phyloP scores from a whole-genome alignment of 2,797 vertebrate species.

The Sparidentex hasta region DNA sequence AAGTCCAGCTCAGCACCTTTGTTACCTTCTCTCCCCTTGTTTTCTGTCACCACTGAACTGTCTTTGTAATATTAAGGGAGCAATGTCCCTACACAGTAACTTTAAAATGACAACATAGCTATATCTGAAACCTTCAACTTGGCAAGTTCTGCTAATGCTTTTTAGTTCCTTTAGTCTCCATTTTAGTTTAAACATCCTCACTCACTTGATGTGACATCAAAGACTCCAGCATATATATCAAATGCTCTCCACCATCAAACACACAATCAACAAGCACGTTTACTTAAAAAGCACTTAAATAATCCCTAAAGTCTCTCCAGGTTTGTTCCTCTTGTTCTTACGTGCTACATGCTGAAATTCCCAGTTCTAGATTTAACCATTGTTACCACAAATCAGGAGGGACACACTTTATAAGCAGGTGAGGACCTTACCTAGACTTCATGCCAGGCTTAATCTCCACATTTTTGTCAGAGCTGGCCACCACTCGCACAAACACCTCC shows the following conservation, averaged over 20 bases:
- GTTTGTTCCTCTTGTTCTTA: background rate
- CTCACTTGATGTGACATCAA: background rate
- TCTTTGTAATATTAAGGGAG: background rate
- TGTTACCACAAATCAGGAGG: background rate
- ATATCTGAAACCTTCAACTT: background rate
- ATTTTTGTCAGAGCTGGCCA: constrained; percentile 98
- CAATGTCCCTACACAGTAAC: background rate
- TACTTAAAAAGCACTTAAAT: background rate
- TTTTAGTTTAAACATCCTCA: background rate
- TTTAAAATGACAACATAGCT: background rate
- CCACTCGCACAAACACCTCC: constrained; percentile 98
- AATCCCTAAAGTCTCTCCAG: background rate
- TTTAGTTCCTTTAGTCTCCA: background rate
- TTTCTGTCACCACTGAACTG: background rate
- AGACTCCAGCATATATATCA: background rate
- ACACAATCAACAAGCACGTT: background rate
- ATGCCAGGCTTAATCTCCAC: constrained; percentile 99
- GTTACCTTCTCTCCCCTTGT: background rate
- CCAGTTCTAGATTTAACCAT: background rate
- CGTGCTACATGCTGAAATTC: background rate
- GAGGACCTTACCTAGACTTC: constrained; percentile 92
- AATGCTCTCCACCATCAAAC: background rate
- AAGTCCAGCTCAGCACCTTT: background rate
- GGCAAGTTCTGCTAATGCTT: background rate
- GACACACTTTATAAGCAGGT: background rate